phyloP scores from a whole-genome alignment of 2,797 vertebrate genomes.

The Natrix natrix region DNA sequence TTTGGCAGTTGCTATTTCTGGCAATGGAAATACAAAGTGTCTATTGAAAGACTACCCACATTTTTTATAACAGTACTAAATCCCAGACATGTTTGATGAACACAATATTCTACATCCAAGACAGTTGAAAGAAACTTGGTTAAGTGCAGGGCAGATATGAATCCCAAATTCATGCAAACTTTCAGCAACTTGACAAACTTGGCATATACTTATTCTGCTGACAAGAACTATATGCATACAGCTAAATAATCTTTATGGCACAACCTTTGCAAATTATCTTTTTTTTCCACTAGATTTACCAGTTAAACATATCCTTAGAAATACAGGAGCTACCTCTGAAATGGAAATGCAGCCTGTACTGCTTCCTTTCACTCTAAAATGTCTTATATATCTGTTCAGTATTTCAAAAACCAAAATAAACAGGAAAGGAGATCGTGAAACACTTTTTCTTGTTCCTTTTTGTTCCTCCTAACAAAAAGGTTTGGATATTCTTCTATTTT shows the following conservation, averaged over 20 bases:
- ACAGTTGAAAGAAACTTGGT: neutral
- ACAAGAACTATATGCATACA: neutral
- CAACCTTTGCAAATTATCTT: neutral
- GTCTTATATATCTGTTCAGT: neutral
- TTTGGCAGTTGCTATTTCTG: neutral
- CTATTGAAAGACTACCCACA: neutral
- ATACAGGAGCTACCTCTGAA: neutral
- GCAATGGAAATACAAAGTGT: neutral
- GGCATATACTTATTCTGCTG: neutral
- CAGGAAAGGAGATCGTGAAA: neutral
- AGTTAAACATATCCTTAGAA: neutral
- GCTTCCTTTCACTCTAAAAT: neutral
- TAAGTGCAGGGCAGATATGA: neutral
- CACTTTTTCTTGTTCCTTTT: neutral
- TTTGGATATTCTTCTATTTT: neutral
- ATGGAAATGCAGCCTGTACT: neutral
- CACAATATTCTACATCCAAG: neutral
- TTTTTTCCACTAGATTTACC: neutral
- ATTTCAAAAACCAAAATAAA: neutral
- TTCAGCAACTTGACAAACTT: neutral
- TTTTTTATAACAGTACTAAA: neutral
- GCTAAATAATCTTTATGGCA: neutral
- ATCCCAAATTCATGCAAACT: neutral
- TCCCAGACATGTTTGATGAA: neutral
- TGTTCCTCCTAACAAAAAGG: neutral